phyloP scores from a whole-genome alignment of 2,888 invertebrate genomes.

The Drosophila parthenogenetica region DNA sequence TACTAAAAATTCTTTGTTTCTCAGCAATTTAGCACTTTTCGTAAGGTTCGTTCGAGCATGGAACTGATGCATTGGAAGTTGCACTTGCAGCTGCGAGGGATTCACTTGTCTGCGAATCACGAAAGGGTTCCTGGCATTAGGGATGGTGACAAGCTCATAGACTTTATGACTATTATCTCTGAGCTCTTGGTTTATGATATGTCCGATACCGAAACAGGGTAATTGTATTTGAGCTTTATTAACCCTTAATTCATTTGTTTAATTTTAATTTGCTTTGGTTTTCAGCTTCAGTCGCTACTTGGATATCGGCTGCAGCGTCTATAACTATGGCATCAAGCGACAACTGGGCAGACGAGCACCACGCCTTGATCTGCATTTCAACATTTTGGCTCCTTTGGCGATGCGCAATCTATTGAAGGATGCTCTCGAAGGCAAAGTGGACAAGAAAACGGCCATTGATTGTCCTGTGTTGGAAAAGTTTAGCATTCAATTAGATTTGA shows the following conservation, averaged over 20 bases:
- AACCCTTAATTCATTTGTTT: background rate
- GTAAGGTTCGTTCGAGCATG: slow-evolving; percentile 39
- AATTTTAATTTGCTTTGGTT: slow-evolving; percentile 15
- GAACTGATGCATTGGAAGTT: slow-evolving; percentile 58
- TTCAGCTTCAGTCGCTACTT: slow-evolving; percentile 54
- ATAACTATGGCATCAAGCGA: slow-evolving; percentile 69
- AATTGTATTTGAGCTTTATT: background rate
- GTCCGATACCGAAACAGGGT: background rate
- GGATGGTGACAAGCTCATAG: slow-evolving; percentile 56
- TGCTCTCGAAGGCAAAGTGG: slow-evolving; percentile 55
- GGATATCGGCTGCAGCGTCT: slow-evolving; percentile 65
- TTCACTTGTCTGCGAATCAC: slow-evolving; percentile 25
- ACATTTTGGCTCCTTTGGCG: slow-evolving; percentile 61
- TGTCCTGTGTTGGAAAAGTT: slow-evolving; percentile 6
- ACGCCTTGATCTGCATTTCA: slow-evolving; percentile 65
- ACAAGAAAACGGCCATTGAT: slow-evolving; percentile 46
- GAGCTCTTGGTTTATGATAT: slow-evolving; percentile 38
- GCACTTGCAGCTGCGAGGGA: slow-evolving; percentile 6
- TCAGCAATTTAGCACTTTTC: slow-evolving; percentile 70
- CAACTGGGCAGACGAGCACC: slow-evolving; percentile 21
- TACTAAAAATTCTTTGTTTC: background rate
- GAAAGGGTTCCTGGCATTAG: too few species aligned
- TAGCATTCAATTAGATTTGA: slow-evolving; percentile 31
- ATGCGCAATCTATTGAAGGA: slow-evolving; percentile 59
- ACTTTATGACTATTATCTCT: slow-evolving; percentile 66